These are phyloP conservation scores for Equus przewalskii DNA, from an alignment of 2,113 vertebrate species.

Conservation along the genomic window DNA sequence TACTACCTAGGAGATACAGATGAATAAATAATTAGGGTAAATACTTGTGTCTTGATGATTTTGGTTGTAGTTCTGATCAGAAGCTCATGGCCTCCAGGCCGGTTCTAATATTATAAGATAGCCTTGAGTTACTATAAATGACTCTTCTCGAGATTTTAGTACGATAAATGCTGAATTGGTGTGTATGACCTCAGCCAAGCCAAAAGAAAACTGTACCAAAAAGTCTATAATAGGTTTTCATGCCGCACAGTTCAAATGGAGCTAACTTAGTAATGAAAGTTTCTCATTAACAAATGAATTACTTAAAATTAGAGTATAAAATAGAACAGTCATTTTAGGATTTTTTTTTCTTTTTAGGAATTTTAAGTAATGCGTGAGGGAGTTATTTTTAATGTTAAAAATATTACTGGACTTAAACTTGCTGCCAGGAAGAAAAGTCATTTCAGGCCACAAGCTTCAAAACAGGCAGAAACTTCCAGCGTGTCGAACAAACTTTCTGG, in stretches of 20 bases:
- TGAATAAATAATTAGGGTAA: neutral
- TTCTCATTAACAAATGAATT: slow-evolving; percentile 53
- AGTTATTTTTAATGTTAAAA: slow-evolving; percentile 84
- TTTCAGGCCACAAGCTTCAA: slow-evolving; percentile 68
- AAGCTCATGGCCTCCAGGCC: neutral
- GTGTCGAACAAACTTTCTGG: neutral
- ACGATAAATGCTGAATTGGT: slow-evolving; percentile 9
- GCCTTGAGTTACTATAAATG: neutral
- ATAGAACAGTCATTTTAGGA: slow-evolving; percentile 75
- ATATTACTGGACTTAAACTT: slow-evolving; percentile 57
- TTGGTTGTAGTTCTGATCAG: neutral
- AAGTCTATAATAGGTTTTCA: neutral
- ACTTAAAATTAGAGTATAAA: slow-evolving; percentile 71
- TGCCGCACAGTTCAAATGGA: neutral
- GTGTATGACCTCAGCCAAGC: neutral
- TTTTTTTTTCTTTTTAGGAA: slow-evolving; percentile 56
- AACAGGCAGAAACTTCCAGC: slow-evolving; percentile 53
- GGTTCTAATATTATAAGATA: neutral
- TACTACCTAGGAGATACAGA: neutral
- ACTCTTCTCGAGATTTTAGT: neutral
- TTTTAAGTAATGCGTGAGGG: slow-evolving; percentile 52
- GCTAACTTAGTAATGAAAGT: slow-evolving; percentile 55
- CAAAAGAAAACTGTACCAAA: slow-evolving; percentile 27
- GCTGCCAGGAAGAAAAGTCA: slow-evolving; percentile 75
- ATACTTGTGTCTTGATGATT: neutral